phyloP scores from a whole-genome alignment of 1,140 invertebrate species.

The Trichomalopsis sarcophagae region DNA sequence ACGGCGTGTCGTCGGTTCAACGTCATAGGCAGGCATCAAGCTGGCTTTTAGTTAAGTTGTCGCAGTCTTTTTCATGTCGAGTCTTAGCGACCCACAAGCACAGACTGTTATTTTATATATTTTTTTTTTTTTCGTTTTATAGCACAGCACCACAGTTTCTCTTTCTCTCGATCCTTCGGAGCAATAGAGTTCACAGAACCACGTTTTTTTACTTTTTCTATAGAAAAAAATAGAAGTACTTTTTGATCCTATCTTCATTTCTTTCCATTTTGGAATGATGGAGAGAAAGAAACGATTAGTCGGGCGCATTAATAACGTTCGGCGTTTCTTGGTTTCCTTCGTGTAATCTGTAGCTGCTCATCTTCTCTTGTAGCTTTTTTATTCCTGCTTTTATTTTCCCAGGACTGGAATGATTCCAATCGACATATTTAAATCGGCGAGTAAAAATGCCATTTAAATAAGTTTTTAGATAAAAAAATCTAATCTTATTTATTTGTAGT shows the following conservation, averaged over 20 bases:
- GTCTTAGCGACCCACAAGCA: constrained; percentile 59
- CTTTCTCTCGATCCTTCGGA: constrained; percentile 52
- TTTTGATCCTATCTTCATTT: constrained; percentile 49
- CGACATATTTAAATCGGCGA: not conserved
- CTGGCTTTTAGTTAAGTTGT: constrained; percentile 65
- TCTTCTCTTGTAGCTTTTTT: constrained; percentile 44
- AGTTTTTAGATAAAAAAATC: not conserved
- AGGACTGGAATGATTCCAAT: constrained; percentile 15
- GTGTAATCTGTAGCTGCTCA: constrained; percentile 40
- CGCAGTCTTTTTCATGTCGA: constrained; percentile 60
- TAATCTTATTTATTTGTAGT: not conserved
- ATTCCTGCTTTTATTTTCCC: constrained; percentile 42
- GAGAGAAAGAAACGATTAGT: constrained; percentile 50
- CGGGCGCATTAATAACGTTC: constrained; percentile 25
- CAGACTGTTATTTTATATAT: constrained; percentile 53
- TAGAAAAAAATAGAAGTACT: constrained; percentile 54
- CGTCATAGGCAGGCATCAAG: constrained; percentile 73
- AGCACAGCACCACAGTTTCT: constrained; percentile 51
- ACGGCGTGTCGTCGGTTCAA: constrained; percentile 39
- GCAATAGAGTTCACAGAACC: constrained; percentile 52
- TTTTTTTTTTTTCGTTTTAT: constrained; percentile 45
- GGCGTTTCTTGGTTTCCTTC: constrained; percentile 37
- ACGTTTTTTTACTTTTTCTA: constrained; percentile 52
- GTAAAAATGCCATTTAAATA: not conserved
- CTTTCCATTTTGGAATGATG: constrained; percentile 48